phyloP scores from a whole-genome alignment of 2,797 vertebrate genomes.

The Eutrigla gurnardus region DNA sequence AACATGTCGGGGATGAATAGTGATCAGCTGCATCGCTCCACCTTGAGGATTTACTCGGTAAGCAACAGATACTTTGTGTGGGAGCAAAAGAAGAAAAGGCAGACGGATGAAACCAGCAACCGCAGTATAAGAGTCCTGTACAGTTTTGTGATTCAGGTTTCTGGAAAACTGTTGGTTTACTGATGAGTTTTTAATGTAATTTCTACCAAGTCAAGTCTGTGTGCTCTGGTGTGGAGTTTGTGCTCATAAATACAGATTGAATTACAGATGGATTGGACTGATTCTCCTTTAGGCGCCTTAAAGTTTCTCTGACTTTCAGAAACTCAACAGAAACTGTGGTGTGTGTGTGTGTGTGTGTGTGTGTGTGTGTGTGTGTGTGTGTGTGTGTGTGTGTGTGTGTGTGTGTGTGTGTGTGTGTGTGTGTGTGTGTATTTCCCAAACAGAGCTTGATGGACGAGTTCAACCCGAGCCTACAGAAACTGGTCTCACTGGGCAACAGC shows the following conservation, averaged over 20 bases:
- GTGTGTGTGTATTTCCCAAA: constrained; percentile 36
- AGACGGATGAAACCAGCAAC: background rate
- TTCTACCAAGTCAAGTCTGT: constrained; percentile 10
- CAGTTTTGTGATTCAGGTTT: constrained; percentile 15
- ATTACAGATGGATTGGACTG: constrained; percentile 31
- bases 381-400: constrained; percentile 36
- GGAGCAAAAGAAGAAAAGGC: constrained; percentile 12
- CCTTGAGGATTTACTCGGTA: constrained; percentile 83
- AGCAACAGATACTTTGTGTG: constrained; percentile 51
- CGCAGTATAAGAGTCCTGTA: background rate
- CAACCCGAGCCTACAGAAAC: constrained; percentile 92
- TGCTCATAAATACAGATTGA: constrained; percentile 45
- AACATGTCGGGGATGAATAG: constrained; percentile 77
- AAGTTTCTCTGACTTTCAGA: constrained; percentile 19
- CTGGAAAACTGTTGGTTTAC: constrained; percentile 1
- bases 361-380: constrained; percentile 35
- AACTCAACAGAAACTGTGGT: constrained; percentile 5
- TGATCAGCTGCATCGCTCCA: constrained; percentile 83
- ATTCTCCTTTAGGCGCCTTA: constrained; percentile 32
- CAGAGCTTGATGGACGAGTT: constrained; percentile 94
- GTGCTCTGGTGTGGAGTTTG: background rate
- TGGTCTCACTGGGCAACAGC: constrained; percentile 92
- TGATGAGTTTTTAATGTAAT: background rate
- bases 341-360: constrained; percentile 19
- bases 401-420: constrained; percentile 36